Evolutionary conservation across 2,888 invertebrate species (phyloP).

Genomic region (Hydroisotoma schaefferi): DNA sequence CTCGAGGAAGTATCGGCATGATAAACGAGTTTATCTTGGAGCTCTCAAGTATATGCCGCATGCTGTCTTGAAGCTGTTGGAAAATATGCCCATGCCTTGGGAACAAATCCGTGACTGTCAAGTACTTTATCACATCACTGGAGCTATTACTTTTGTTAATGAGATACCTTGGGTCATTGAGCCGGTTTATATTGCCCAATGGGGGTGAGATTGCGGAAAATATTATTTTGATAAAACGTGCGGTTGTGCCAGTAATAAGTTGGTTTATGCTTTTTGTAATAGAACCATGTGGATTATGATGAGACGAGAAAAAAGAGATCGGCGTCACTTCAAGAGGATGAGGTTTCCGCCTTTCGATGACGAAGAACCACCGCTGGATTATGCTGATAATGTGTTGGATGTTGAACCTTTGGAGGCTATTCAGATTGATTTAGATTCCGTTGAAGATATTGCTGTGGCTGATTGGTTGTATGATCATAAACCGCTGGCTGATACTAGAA

Average conservation of each 20-base stretch:
- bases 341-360: slow-evolving; percentile 99
- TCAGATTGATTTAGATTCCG: slow-evolving; percentile 93
- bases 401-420: slow-evolving; percentile 99
- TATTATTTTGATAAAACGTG: not conserved
- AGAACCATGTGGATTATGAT: slow-evolving; percentile 99
- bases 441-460: slow-evolving; percentile 86
- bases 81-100: slow-evolving; percentile 99
- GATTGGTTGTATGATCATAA: slow-evolving; percentile 99
- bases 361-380: slow-evolving; percentile 98
- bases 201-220: slow-evolving; percentile 69
- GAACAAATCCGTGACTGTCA: slow-evolving; percentile 98
- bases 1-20: slow-evolving; percentile 95
- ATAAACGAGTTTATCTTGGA: slow-evolving; percentile 80
- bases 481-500: slow-evolving; percentile 86
- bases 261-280: slow-evolving; percentile 3
- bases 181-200: slow-evolving; percentile 98
- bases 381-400: slow-evolving; percentile 97
- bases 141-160: slow-evolving; percentile 99
- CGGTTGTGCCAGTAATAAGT: not conserved
- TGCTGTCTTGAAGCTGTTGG: slow-evolving; percentile 95
- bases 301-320: slow-evolving; percentile 96
- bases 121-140: slow-evolving; percentile 97
- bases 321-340: slow-evolving; percentile 98
- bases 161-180: slow-evolving; percentile 99
- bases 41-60: slow-evolving; percentile 99